Evolutionary conservation across 2,888 invertebrate genomes (phyloP), one percentile per base, ranked within the genome.

Genomic region (Nemotelus nigrinus): DNA sequence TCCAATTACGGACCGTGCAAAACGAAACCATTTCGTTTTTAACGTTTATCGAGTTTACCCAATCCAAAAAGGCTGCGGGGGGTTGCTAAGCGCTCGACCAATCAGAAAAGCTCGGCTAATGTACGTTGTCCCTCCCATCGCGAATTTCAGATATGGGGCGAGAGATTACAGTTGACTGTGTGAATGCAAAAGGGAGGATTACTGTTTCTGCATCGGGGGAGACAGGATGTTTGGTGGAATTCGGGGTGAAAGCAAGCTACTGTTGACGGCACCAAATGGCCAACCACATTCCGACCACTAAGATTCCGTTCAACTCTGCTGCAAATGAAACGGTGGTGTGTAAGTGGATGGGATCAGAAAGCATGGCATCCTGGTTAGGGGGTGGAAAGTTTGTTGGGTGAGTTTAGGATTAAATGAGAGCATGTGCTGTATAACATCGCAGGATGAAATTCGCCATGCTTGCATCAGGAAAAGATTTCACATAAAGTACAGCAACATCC

Each of bases 1-100:
- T 78, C 50, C 79, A 79, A 79, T 79, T 79, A 79, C 72, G 76
- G 57, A 75, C 57, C 68, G 70, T 60, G 60, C 71, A 79, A 79
- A 79, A 72, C 58, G 77, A 77, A 78, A 79, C 79, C 79, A 78
- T 78, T 79, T 79, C 78, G 65, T 47, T 50, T 63, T 76, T 76
- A 79, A 78, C 79, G 70, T 79, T 79, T 79, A 79, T 78, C 76
- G 75, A 79, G 68, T 79, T 79, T 77, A 80, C 76, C 81, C 78
- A 81, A 82, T 79, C 79, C 80, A 80, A 80, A 79, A 78, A 79
- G 76, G 65, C 76, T 78, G 78, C 80, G 77, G 80, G 81, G 82
- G 83, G 82, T 82, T 81, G 81, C 74, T 82, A 82, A 82, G 80
- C 78, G 79, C 58, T 78, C 72, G 77, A 81, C 83, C 83, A 83